These are phyloP conservation scores for Elephas maximus DNA, from an alignment of 2,113 vertebrate species.

Conservation along the genomic window DNA sequence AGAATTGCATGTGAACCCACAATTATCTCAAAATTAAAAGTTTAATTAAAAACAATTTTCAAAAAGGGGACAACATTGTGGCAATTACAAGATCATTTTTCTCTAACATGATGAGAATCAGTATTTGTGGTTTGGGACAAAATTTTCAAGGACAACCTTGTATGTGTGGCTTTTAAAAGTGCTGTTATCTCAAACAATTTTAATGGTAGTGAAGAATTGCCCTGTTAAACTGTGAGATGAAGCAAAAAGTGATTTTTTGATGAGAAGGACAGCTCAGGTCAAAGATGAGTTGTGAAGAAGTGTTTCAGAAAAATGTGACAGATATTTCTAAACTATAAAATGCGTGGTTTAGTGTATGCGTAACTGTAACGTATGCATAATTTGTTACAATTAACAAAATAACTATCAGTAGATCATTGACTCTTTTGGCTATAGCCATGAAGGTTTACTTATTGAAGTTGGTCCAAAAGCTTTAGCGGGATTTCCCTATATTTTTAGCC, in stretches of 20 bases:
- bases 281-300: neutral
- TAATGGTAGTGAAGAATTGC: neutral
- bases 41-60: neutral
- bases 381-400: neutral
- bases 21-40: neutral
- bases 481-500: neutral
- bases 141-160: neutral
- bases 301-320: conserved; percentile 14
- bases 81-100: neutral
- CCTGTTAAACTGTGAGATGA: neutral
- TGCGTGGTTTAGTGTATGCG: neutral
- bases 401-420: neutral
- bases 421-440: neutral
- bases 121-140: neutral
- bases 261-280: neutral
- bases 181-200: neutral
- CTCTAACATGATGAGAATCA: neutral
- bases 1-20: neutral
- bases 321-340: neutral
- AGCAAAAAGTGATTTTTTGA: neutral
- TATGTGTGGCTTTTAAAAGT: neutral
- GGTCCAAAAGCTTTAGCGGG: neutral
- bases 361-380: neutral
- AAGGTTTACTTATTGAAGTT: neutral
- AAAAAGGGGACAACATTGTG: neutral